Conservation (phyloP, 2,113 vertebrate species). For the Stictonetta naevosa region DNA sequence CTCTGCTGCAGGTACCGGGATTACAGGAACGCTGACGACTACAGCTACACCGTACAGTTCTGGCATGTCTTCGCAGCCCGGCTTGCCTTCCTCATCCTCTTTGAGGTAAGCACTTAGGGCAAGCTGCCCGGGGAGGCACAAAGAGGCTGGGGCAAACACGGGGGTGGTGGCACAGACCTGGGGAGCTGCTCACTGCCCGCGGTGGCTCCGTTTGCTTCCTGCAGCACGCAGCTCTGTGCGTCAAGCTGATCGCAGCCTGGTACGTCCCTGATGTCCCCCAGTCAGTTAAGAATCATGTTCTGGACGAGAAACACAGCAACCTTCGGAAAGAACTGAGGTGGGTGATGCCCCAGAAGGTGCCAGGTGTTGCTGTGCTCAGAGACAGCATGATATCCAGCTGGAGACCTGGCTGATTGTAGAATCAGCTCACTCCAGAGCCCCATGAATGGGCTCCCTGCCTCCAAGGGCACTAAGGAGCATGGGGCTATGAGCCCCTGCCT, state of each 20-base stretch:
- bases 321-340: conserved; percentile 78
- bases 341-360: background rate
- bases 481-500: background rate
- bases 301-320: conserved; percentile 73
- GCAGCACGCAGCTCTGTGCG: conserved; percentile 89
- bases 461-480: accelerated
- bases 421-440: background rate
- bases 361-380: background rate
- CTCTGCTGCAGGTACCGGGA: conserved; percentile 85
- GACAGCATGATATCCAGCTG: background rate
- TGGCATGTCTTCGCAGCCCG: conserved; percentile 90
- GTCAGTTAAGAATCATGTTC: conserved; percentile 79
- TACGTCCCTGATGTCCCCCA: conserved; percentile 86
- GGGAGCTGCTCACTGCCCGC: background rate
- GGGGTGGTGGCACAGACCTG: accelerated
- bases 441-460: accelerated
- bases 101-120: conserved; percentile 78
- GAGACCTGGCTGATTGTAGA: background rate
- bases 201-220: background rate
- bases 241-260: conserved; percentile 90
- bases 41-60: conserved; percentile 82
- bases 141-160: accelerated
- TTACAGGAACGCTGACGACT: conserved; percentile 81
- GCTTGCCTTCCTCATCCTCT: conserved; percentile 91
- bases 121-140: accelerated